Evolutionary conservation across 2,888 invertebrate species (phyloP), one percentile per base, ranked within the genome.

Genomic region (Cantharis flavilabris): DNA sequence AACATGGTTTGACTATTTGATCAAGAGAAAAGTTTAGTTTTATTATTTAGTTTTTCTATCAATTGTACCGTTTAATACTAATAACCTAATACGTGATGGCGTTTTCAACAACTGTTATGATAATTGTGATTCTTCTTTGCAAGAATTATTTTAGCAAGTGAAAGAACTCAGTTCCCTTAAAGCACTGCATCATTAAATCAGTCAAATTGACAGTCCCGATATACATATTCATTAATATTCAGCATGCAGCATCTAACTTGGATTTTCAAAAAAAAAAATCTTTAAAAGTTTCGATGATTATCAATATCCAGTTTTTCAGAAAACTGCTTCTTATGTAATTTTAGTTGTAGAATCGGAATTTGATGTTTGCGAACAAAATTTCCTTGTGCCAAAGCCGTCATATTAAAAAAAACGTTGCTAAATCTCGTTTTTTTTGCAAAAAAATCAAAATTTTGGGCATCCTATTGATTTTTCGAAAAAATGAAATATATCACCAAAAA

Each of bases 61-160:
- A 23, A 16, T 73, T 70, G 77, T 77, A 77, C 77, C 77, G 77
- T 77, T 77, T 75, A 77, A 77, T 75, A 77, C 64, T 77, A 77
- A 77, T 75, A 75, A 64, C 72, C 72, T 23, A 30, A 72, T 72
- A 63, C 77, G 77, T 75, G 77, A 75, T 16, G 75, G 16, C 71
- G 71, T 75, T 70, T 70, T 73, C 63, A 67, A 73, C 72, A 67
- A 73, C 72, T 73, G 72, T 73, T 73, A 73, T 62, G 67, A 73
- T 67, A 67, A 67, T 62, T 67, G 49, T 49, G 62, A 67, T 49
- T 73, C 23, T 26, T 71, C 18, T 70, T 13, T 20, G 33, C 30
- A 13, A 33, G 49, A 49, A 49, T 49, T 49, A 49, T 49, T 49
- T 49, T 49, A 49, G n/a, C 7, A n/a, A 49, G 7, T 49, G n/a